Percentiles rank a stretch among this genome's conserved stretches.
These are phyloP conservation scores for Columba livia DNA, from an alignment of 2,113 vertebrate genomes.

Conservation along the genomic window DNA sequence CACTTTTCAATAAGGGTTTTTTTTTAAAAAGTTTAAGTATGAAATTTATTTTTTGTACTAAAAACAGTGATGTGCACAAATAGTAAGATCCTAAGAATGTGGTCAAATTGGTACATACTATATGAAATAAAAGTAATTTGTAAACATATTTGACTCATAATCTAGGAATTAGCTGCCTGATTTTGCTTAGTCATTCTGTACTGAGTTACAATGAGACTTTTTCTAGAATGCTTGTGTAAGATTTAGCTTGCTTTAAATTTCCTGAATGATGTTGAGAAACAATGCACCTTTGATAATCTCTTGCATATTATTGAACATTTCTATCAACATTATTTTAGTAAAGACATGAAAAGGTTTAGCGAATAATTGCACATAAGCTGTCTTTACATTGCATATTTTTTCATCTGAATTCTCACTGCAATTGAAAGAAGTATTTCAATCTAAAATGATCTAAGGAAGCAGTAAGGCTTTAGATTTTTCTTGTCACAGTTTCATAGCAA, in stretches of 20 bases:
- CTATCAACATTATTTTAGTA: neutral
- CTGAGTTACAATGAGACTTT: neutral
- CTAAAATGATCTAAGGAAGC: neutral
- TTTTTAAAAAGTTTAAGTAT: accelerated
- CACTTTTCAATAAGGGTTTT: neutral
- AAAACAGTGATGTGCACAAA: neutral
- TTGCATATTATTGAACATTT: neutral
- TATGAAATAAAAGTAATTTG: neutral
- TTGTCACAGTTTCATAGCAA: neutral
- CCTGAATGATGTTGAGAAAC: neutral
- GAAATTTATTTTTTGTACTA: neutral
- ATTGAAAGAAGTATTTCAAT: neutral
- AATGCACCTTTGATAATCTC: neutral
- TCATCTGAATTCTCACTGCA: neutral
- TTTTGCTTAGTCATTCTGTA: neutral
- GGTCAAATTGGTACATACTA: neutral
- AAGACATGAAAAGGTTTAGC: neutral
- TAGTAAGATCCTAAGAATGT: neutral
- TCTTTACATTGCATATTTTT: neutral
- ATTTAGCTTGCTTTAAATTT: neutral
- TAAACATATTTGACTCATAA: neutral
- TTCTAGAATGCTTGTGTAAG: neutral
- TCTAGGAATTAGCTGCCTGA: neutral
- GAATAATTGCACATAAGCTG: neutral
- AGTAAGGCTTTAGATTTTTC: neutral